Base-by-base conservation (phyloP, 92 coral and sea anemone species). In the Epizoanthus ramosus region DNA sequence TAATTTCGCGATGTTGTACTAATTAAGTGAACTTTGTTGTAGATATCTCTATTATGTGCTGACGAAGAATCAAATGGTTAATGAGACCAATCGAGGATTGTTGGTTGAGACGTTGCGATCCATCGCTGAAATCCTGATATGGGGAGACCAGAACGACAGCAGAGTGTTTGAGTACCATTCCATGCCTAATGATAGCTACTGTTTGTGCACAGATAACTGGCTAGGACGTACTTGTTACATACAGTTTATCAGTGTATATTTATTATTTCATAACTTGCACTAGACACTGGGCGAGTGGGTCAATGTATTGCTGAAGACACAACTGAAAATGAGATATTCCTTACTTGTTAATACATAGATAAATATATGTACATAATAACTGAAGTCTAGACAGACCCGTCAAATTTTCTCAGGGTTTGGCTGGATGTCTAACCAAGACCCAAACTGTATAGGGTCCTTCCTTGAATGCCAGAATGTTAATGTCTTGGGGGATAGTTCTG, bases 81-180 rank as follows among this genome's bases (percentile, higher is more conserved):
- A 95, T 67, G 99, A 97, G 53, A 95, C 94, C 41, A 97, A 97
- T 70, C 92, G 99, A 63, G 96, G 98, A 1, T 74, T 97, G 13
- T 87, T 97, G 74, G 98, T 97, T 17, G 99, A 97, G 81, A 94
- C 98, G 9, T 74, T 97, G 57, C 96, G 99, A 35, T 97, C 99
- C n/a, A 97, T 97, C 57, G 99, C 99, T 9, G 99, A 97, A 87
- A 97, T 97, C 24, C 93, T 97, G 76, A 97, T 97, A 47, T 97
- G 99, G 99, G 99, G 98, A 61, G 99, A 97, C 80, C 99, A 97
- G 70, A 97, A 97, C 84, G 99, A 97, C 76, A 94, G 99, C 89
- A 88, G 97, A 86, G 99, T 97, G 24, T 97, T 97, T 68, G 99
- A 97, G 99, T 97, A 97, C 82, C 82, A 60, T 77, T 75, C 50